Conservation (phyloP, 2,797 vertebrate species). For the Ataeniobius toweri region DNA sequence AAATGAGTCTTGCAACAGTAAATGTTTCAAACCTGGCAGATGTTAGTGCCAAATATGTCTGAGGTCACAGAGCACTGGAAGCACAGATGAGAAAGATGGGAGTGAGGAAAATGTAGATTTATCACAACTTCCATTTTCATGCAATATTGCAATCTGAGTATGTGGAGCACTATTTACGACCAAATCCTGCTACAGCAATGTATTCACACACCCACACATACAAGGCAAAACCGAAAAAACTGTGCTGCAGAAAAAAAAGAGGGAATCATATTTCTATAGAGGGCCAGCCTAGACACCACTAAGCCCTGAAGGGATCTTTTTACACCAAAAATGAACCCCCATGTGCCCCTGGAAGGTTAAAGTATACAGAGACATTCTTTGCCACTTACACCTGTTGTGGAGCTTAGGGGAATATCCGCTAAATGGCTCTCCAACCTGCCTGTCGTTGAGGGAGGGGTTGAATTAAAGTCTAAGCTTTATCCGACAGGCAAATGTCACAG, state of each 20-base stretch:
- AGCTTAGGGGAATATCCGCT: slow-evolving; percentile 62
- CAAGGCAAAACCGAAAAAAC: neutral
- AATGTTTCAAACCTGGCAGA: neutral
- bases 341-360: slow-evolving; percentile 36
- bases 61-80: neutral
- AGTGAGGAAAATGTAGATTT: neutral
- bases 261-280: slow-evolving; percentile 13
- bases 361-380: slow-evolving; percentile 45
- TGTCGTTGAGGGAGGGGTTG: slow-evolving; percentile 44
- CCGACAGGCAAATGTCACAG: slow-evolving; percentile 41
- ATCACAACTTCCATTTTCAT: neutral
- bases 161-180: neutral
- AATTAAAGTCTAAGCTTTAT: slow-evolving; percentile 42
- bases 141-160: neutral
- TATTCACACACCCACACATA: neutral
- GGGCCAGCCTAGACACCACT: slow-evolving; percentile 35
- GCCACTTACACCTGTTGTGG: slow-evolving; percentile 69
- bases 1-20: neutral
- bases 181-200: neutral
- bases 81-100: neutral
- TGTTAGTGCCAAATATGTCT: neutral
- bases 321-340: slow-evolving; percentile 47
- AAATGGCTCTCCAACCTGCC: slow-evolving; percentile 63
- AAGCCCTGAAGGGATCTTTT: slow-evolving; percentile 46
- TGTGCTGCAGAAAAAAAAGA: neutral